Conservation (phyloP, 2,797 vertebrate genomes). For the Scarus forsteni region DNA sequence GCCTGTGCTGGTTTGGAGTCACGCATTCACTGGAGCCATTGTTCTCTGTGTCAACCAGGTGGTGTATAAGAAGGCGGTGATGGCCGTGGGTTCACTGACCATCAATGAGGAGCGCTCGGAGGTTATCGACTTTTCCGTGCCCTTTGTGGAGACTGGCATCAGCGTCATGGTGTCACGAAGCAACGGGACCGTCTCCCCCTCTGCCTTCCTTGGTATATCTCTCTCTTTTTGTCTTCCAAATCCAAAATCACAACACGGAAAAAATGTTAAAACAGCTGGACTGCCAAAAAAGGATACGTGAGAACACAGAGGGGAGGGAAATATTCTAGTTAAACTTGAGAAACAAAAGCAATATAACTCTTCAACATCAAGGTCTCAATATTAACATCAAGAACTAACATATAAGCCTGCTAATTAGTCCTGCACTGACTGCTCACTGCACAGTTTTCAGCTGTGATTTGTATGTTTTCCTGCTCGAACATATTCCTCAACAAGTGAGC, state of each 20-base stretch:
- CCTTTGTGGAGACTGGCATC: slow-evolving; percentile 98
- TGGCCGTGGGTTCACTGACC: slow-evolving; percentile 97
- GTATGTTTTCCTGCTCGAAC: too few relatives aligned
- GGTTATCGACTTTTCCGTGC: slow-evolving; percentile 97
- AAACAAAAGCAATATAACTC: too few relatives aligned
- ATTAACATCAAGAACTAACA: too few relatives aligned
- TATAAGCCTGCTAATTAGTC: too few relatives aligned
- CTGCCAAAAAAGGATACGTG: too few relatives aligned
- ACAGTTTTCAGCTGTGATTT: too few relatives aligned
- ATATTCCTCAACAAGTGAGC: too few relatives aligned
- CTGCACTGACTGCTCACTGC: too few relatives aligned
- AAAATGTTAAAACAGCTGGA: too few relatives aligned
- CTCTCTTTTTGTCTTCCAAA: neutral
- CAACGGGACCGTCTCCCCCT: slow-evolving; percentile 97
- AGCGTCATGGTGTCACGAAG: slow-evolving; percentile 99
- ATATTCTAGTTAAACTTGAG: too few relatives aligned
- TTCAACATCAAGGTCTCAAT: too few relatives aligned
- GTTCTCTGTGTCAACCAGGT: slow-evolving; percentile 83
- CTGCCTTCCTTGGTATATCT: slow-evolving; percentile 93
- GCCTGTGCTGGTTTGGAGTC: slow-evolving; percentile 12
- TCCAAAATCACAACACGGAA: neutral
- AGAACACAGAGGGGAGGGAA: too few relatives aligned
- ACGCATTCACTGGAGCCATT: neutral
- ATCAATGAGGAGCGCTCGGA: slow-evolving; percentile 98
- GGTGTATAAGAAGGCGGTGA: slow-evolving; percentile 93